phyloP scores from a whole-genome alignment of 2,888 invertebrate genomes.

The Hofmannophila pseudospretella region DNA sequence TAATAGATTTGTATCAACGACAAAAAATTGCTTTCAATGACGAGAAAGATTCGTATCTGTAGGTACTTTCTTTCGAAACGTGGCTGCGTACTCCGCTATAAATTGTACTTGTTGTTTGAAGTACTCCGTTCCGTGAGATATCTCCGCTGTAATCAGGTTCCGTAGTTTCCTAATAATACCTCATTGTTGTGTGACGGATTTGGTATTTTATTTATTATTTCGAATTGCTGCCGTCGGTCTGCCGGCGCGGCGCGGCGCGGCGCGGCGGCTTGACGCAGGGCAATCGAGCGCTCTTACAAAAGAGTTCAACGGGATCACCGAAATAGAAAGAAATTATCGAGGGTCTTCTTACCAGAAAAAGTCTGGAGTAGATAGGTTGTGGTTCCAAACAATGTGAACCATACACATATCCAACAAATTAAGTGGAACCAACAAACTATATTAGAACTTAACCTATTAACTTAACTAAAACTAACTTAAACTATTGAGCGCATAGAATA shows the following conservation, averaged over 20 bases:
- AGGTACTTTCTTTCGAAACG: constrained; percentile 29
- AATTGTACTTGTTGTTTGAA: constrained; percentile 32
- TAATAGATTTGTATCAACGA: constrained; percentile 25
- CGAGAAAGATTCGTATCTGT: constrained; percentile 37
- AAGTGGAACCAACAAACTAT: no score
- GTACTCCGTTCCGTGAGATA: constrained; percentile 30
- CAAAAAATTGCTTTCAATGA: constrained; percentile 33
- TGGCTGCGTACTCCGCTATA: constrained; percentile 14
- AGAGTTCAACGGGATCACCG: constrained; percentile 47
- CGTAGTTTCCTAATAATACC: constrained; percentile 37
- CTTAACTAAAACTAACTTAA: no score
- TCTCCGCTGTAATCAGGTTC: constrained; percentile 33
- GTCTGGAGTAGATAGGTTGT: no score
- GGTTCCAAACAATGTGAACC: no score
- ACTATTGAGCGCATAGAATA: no score
- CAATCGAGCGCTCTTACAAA: constrained; percentile 28
- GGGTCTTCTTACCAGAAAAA: no score
- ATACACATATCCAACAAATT: no score
- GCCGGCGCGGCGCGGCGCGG: constrained; percentile 2
- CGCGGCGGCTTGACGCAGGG: constrained; percentile 11
- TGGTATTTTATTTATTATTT: constrained; percentile 43
- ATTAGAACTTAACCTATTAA: no score
- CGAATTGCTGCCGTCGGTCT: background rate
- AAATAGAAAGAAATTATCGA: background rate
- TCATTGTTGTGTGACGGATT: constrained; percentile 51